A percentile compares a stretch with the other conserved stretches of the same genome.
Evolutionary conservation across 2,888 invertebrate genomes (phyloP).

Genomic region (Caenorhabditis macrosperma): DNA sequence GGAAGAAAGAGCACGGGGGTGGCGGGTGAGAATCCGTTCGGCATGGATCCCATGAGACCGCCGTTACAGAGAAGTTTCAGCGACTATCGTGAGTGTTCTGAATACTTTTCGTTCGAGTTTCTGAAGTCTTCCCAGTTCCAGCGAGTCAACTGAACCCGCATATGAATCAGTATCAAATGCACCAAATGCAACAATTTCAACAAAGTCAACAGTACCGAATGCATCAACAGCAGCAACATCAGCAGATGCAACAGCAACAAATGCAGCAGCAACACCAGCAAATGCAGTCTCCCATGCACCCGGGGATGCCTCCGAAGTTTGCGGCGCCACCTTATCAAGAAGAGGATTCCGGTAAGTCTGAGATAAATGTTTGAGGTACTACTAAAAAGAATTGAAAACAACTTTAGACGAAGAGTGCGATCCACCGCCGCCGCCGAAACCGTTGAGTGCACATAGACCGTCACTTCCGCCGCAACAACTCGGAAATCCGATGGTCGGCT

Average conservation of each 20-base stretch:
- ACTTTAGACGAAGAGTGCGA: conserved; percentile 65
- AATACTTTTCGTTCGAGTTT: background rate
- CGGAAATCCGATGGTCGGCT: conserved; percentile 42
- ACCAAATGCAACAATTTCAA: conserved; percentile 37
- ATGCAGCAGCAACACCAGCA: conserved; percentile 12
- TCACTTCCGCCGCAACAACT: conserved; percentile 22
- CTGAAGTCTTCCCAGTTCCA: no score
- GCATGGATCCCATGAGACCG: conserved; percentile 53
- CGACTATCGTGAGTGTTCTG: conserved; percentile 49
- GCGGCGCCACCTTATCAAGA: conserved; percentile 5
- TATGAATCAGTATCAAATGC: conserved; percentile 33
- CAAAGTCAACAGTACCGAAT: conserved; percentile 34
- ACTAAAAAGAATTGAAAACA: background rate
- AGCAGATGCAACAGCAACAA: conserved; percentile 11
- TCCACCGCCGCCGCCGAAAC: conserved; percentile 65
- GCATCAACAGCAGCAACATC: conserved; percentile 17
- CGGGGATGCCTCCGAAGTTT: conserved; percentile 12
- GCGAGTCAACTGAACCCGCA: conserved; percentile 21
- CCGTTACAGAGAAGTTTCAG: conserved; percentile 60
- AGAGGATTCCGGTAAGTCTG: conserved; percentile 41
- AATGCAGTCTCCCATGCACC: conserved; percentile 30
- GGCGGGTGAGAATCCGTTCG: conserved; percentile 14
- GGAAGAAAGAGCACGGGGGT: conserved; percentile 53
- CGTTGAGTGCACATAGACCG: background rate
- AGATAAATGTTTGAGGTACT: background rate